A percentile compares a stretch with the other conserved stretches of the same genome.
phyloP scores from a whole-genome alignment of 2,113 vertebrate species.

The Sceloporus undulatus region DNA sequence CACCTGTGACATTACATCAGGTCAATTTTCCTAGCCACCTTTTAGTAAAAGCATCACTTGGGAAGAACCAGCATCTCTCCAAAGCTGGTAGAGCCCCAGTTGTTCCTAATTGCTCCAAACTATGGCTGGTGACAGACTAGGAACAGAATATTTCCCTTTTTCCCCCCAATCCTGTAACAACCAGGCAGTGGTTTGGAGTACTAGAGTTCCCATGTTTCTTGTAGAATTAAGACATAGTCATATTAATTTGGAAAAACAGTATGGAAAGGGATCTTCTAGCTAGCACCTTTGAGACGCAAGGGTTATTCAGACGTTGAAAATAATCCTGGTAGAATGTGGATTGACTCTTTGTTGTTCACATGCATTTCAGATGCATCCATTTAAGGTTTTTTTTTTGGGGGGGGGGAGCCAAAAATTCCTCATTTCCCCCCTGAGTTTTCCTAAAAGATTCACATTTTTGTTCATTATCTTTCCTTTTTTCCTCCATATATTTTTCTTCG shows the following conservation, averaged over 20 bases:
- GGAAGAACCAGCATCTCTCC: too few species aligned
- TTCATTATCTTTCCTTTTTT: not conserved
- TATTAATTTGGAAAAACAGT: too few species aligned
- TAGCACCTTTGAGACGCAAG: too few species aligned
- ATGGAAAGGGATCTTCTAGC: too few species aligned
- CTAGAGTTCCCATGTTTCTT: not conserved
- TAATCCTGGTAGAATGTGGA: too few species aligned
- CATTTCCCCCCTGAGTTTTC: too few species aligned
- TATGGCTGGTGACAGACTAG: not conserved
- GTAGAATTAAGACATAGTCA: too few species aligned
- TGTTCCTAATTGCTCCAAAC: not conserved
- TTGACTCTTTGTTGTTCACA: too few species aligned
- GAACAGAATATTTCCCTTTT: not conserved
- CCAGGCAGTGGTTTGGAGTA: not conserved
- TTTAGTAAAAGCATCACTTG: not conserved
- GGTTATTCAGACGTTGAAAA: too few species aligned
- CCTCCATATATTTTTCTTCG: not conserved
- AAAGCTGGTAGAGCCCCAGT: not conserved
- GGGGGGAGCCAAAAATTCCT: too few species aligned
- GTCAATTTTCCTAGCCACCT: not conserved
- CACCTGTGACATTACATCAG: not conserved
- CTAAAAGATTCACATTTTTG: not conserved
- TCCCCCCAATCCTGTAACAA: not conserved
- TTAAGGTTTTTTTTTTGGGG: too few species aligned
- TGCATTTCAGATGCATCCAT: too few species aligned